Evolutionary conservation across 2,888 invertebrate species (phyloP).

Genomic region (Icerya purchasi): DNA sequence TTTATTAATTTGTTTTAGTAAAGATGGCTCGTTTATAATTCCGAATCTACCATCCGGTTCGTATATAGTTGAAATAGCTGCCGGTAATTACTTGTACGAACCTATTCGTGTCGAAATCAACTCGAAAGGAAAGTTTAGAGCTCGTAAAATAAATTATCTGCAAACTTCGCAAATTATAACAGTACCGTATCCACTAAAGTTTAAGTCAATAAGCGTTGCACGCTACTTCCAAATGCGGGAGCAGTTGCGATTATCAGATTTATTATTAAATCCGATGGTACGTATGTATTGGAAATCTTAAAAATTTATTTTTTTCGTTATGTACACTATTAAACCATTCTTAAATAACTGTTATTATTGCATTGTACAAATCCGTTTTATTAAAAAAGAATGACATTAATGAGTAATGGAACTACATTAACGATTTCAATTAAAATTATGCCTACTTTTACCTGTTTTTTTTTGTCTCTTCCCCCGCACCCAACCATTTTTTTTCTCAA

Average conservation of each 20-base stretch:
- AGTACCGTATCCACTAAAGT: constrained; percentile 75
- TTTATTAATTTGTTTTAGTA: constrained; percentile 28
- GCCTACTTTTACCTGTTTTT: no score
- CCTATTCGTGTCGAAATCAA: constrained; percentile 91
- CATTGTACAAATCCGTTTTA: no score
- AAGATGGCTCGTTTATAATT: constrained; percentile 76
- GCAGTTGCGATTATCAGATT: constrained; percentile 91
- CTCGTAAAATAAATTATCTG: constrained; percentile 79
- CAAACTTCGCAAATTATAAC: constrained; percentile 78
- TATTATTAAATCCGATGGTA: constrained; percentile 88
- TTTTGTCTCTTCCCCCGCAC: no score
- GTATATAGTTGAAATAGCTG: constrained; percentile 75
- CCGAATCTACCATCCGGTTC: constrained; percentile 78
- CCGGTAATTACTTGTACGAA: constrained; percentile 82
- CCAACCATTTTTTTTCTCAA: no score
- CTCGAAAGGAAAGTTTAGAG: constrained; percentile 87
- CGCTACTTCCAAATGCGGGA: constrained; percentile 84
- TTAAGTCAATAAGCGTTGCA: constrained; percentile 60
- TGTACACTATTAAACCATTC: no score
- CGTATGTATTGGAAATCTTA: background rate
- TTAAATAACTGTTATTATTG: no score
- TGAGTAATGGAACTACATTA: no score
- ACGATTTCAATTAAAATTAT: no score
- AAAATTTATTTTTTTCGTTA: no score
- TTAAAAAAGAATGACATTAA: no score